Percentiles rank a stretch among this genome's conserved stretches.
phyloP scores from a whole-genome alignment of 1,140 invertebrate genomes.

The Cotesia vestalis region DNA sequence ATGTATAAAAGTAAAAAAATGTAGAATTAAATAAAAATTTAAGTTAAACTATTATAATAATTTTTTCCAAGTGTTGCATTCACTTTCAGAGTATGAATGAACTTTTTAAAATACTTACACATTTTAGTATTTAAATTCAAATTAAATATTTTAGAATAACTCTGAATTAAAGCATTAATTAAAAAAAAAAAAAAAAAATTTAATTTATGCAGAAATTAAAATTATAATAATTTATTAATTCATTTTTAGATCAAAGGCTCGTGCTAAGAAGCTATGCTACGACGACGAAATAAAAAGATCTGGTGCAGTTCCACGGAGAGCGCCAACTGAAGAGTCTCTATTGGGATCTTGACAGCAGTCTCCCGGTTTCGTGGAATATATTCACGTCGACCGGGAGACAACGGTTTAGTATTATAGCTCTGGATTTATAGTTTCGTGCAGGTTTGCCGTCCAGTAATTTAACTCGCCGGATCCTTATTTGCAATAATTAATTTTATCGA shows the following conservation, averaged over 20 bases:
- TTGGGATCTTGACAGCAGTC: conserved; percentile 79
- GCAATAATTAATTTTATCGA: conserved; percentile 4
- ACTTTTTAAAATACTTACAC: no score
- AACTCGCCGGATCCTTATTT: conserved; percentile 28
- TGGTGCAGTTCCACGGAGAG: conserved; percentile 54
- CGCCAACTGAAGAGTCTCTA: conserved; percentile 65
- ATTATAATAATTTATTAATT: conserved; percentile 12
- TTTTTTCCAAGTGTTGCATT: no score
- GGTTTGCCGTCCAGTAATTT: conserved; percentile 56
- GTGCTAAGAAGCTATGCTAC: conserved; percentile 57
- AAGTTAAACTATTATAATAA: no score
- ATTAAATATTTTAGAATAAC: no score
- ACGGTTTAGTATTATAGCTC: conserved; percentile 72
- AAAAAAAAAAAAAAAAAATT: no score
- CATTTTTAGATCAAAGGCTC: conserved; percentile 55
- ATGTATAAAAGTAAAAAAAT: no score
- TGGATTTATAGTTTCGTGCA: conserved; percentile 48
- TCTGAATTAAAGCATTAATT: no score
- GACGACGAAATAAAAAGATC: conserved; percentile 53
- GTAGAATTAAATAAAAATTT: no score
- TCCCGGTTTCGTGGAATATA: conserved; percentile 87
- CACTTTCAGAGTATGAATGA: no score
- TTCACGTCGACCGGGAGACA: conserved; percentile 87
- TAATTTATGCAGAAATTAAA: background rate
- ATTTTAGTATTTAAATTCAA: no score